Conservation (phyloP, 1,140 invertebrate genomes). For the Pachyrhynchus sulphureomaculatus region DNA sequence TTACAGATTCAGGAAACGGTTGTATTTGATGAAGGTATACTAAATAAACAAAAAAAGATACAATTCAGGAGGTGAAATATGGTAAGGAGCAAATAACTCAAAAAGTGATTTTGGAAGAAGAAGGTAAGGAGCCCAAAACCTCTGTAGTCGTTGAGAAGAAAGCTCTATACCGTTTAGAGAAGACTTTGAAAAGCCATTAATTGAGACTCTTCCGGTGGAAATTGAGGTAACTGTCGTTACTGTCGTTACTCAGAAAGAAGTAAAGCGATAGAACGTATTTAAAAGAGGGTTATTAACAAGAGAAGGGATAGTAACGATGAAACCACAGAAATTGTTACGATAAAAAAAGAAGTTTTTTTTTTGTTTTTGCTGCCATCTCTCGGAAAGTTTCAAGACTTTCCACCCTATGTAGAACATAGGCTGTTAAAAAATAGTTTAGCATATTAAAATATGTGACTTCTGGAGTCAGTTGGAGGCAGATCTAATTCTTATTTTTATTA, state of each 20-base stretch:
- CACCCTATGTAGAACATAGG: too few relatives aligned
- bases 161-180: conserved; percentile 31
- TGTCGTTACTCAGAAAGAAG: conserved; percentile 30
- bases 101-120: conserved; percentile 36
- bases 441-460: too few relatives aligned
- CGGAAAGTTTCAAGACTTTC: too few relatives aligned
- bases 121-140: conserved; percentile 43
- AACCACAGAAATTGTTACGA: conserved; percentile 47
- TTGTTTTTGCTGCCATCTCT: too few relatives aligned
- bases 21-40: conserved; percentile 36
- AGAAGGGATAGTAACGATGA: conserved; percentile 45
- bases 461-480: too few relatives aligned
- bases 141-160: conserved; percentile 42
- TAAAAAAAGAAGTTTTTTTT: conserved; percentile 44
- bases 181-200: conserved; percentile 20
- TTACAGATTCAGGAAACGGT: conserved; percentile 43
- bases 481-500: too few relatives aligned
- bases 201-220: conserved; percentile 45
- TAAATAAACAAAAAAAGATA: conserved; percentile 44
- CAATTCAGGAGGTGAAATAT: conserved; percentile 51
- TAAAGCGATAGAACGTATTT: conserved; percentile 28
- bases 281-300: conserved; percentile 33
- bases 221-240: conserved; percentile 41
- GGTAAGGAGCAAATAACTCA: conserved; percentile 46
- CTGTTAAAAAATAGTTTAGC: too few relatives aligned